phyloP scores from a whole-genome alignment of 2,797 vertebrate genomes.

The Gymnodraco acuticeps region DNA sequence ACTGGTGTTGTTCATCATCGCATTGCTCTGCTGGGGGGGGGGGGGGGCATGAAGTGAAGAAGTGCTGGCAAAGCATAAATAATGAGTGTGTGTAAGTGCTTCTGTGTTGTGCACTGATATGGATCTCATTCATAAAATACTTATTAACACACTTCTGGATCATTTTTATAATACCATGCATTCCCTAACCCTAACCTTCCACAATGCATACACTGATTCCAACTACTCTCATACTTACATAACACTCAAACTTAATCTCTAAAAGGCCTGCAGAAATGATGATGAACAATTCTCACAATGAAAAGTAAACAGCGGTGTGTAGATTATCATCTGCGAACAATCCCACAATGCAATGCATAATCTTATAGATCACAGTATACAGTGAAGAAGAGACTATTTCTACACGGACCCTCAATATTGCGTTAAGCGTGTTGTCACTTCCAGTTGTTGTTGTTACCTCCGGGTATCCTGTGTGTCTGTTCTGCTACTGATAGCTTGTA shows the following conservation, averaged over 20 bases:
- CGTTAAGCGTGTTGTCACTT: no score
- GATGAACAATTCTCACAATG: neutral
- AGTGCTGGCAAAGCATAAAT: slow-evolving; percentile 35
- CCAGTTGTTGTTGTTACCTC: no score
- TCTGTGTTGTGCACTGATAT: slow-evolving; percentile 2
- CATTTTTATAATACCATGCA: neutral
- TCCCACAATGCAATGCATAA: slow-evolving; percentile 5
- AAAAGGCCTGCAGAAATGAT: neutral
- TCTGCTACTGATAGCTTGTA: no score
- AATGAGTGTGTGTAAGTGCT: slow-evolving; percentile 15
- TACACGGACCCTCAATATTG: no score
- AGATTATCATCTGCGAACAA: neutral
- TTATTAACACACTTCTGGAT: neutral
- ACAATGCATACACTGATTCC: neutral
- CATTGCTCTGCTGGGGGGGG: slow-evolving; percentile 41
- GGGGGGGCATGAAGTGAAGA: slow-evolving; percentile 9
- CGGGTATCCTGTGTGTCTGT: no score
- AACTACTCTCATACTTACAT: no score
- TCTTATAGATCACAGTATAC: neutral
- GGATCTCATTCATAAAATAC: slow-evolving; percentile 19
- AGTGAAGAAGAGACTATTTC: neutral
- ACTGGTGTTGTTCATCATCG: slow-evolving; percentile 68
- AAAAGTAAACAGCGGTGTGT: neutral
- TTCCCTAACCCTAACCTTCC: neutral
- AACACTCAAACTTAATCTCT: neutral